Conservation (phyloP, 1,140 invertebrate genomes). For the Lasioglossum baleicum region DNA sequence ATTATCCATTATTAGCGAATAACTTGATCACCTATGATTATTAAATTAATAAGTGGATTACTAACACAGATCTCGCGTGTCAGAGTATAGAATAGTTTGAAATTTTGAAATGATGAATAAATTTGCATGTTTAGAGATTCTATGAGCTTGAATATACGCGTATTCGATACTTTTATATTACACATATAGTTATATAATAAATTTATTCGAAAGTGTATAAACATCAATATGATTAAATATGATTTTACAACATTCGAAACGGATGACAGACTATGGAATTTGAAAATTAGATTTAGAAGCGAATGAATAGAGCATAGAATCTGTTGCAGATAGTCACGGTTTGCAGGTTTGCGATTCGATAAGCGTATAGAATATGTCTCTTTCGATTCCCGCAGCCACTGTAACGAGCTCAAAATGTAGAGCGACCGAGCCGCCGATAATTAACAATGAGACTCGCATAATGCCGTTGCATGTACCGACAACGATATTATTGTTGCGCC, state of each 20-base stretch:
- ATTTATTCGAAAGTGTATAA: no score
- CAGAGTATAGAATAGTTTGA: no score
- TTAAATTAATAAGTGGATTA: slow-evolving; percentile 25
- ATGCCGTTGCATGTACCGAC: slow-evolving; percentile 43
- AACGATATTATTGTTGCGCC: slow-evolving; percentile 45
- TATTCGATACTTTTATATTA: no score
- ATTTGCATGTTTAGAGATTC: no score
- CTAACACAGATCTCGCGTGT: slow-evolving; percentile 1
- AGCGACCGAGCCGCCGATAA: slow-evolving; percentile 47
- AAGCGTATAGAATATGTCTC: slow-evolving; percentile 30
- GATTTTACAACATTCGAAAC: no score
- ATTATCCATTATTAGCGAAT: slow-evolving; percentile 19
- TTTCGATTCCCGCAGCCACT: slow-evolving; percentile 6
- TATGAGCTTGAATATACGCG: no score
- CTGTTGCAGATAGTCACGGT: not conserved
- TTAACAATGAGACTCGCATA: slow-evolving; percentile 56
- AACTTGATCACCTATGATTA: not conserved
- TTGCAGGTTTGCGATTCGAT: slow-evolving; percentile 31
- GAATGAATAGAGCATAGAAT: not conserved
- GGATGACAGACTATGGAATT: no score
- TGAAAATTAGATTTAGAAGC: not conserved
- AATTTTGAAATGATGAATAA: no score
- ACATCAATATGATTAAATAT: no score
- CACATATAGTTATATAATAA: no score
- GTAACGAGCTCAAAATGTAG: slow-evolving; percentile 44